A percentile compares a stretch with the other conserved stretches of the same genome.
Conservation (phyloP, 2,113 vertebrate species). For the Progne subis region DNA sequence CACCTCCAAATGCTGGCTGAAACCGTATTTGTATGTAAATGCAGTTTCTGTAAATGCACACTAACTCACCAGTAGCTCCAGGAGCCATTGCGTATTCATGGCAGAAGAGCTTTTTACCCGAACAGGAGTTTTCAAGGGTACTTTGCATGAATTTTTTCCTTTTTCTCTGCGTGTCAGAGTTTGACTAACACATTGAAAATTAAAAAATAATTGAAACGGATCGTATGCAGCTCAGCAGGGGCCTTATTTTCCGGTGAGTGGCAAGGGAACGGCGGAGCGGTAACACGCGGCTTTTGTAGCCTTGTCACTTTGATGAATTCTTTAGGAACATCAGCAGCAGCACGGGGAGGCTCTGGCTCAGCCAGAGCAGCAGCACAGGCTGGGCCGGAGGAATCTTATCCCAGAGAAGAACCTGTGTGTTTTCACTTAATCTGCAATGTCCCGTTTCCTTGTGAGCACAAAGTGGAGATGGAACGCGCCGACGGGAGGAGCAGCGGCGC, state of each 20-base stretch:
- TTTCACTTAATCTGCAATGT: not conserved
- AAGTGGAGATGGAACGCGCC: fast-evolving
- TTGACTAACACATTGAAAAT: slow-evolving; percentile 42
- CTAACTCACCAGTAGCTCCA: slow-evolving; percentile 19
- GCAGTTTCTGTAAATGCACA: not conserved
- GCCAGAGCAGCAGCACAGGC: not conserved
- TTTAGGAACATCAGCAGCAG: not conserved
- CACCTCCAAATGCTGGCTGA: not conserved
- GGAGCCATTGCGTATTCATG: slow-evolving; percentile 11
- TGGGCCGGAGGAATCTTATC: not conserved
- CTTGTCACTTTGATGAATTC: slow-evolving; percentile 52
- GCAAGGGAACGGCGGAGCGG: not conserved
- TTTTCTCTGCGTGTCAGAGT: not conserved
- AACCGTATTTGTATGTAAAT: slow-evolving; percentile 35
- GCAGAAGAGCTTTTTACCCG: slow-evolving; percentile 24
- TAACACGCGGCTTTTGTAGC: slow-evolving; percentile 19
- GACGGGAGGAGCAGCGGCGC: not conserved
- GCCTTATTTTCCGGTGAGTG: slow-evolving; percentile 35
- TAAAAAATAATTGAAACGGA: slow-evolving; percentile 55
- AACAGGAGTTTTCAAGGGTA: slow-evolving; percentile 8
- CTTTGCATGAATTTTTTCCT: slow-evolving; percentile 35
- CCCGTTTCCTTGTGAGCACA: not conserved
- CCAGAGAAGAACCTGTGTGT: not conserved
- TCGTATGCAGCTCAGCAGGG: slow-evolving; percentile 37
- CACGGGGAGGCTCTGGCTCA: not conserved